Base-by-base conservation (phyloP, 2,888 invertebrate genomes). In the Cantharis rustica region DNA sequence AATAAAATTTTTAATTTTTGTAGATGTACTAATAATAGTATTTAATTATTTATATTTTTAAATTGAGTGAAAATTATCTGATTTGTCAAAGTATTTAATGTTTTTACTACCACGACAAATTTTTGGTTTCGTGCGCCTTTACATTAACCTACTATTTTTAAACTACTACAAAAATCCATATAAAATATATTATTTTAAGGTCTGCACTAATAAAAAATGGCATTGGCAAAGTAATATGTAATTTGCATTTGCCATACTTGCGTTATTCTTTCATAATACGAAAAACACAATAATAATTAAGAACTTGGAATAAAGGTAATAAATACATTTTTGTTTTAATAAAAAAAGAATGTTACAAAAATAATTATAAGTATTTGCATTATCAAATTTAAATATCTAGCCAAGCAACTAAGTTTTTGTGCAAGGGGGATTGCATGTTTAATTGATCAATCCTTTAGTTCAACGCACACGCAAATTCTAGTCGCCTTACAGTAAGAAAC, bases 371-470 rank as follows among this genome's bases (percentile, higher is more conserved):
- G 47, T 47, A 47, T 47, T 47, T 47, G 47, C 47, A 47, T 47
- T 66, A 66, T 66, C 64, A 20, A 16, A 66, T 23, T 66, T 66
- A 66, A 66, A 66, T 66, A 66, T 66, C 64, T 66, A 20, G 20
- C 16, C 63, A 66, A 66, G 64, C 47, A 27, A 16, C 68, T 3
- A 20, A 47, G 62, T 72, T 68, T 68, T 71, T 66, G 16, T 62
- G 20, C 16, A 69, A 72, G 31, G 61, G 75, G 72, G 47, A 47
- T 73, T 69, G 75, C 75, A 76, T 76, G 75, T 76, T 76, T 69
- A 69, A 72, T 72, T 76, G 68, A 47, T 62, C 64, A 62, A 69
- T 20, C 13, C 20, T n/a, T n/a, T 62, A 26, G 62, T 66, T 64
- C 68, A 62, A 62, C 31, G 61, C 61, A 69, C 75, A 76, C 75